Percentiles rank a stretch among this genome's conserved stretches.
Evolutionary conservation across 2,888 invertebrate genomes (phyloP).

Genomic region (Latrodectus hesperus): DNA sequence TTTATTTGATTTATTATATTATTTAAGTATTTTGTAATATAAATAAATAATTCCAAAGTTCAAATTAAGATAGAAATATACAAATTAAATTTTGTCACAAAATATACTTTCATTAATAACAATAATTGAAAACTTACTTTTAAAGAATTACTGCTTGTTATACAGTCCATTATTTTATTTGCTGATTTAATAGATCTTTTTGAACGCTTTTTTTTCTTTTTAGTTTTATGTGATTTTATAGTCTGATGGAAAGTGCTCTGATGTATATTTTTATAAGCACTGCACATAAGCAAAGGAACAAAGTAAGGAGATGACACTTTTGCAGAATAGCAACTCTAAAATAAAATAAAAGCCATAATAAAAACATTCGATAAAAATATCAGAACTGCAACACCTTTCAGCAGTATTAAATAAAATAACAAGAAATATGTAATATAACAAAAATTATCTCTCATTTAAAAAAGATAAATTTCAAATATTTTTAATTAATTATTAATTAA

Average conservation of each 20-base stretch:
- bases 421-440: too few relatives aligned
- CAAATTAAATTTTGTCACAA: too few relatives aligned
- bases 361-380: not conserved
- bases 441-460: too few relatives aligned
- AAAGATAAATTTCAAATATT: too few relatives aligned
- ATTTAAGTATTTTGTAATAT: too few relatives aligned
- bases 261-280: slow-evolving; percentile 2
- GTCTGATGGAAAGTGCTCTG: not conserved
- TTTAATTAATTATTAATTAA: too few relatives aligned
- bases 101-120: not conserved
- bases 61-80: too few relatives aligned
- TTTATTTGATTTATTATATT: too few relatives aligned
- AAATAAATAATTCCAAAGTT: too few relatives aligned
- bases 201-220: slow-evolving; percentile 17
- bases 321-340: slow-evolving; percentile 47
- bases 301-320: slow-evolving; percentile 47
- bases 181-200: slow-evolving; percentile 18
- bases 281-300: slow-evolving; percentile 21
- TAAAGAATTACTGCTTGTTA: slow-evolving; percentile 3
- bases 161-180: slow-evolving; percentile 4
- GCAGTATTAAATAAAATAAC: too few relatives aligned
- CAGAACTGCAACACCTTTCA: too few relatives aligned
- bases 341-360: not conserved
- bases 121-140: not conserved
- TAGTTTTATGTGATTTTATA: slow-evolving; percentile 11